phyloP scores from a whole-genome alignment of 2,888 invertebrate species.

The Pseudanteris insignis region DNA sequence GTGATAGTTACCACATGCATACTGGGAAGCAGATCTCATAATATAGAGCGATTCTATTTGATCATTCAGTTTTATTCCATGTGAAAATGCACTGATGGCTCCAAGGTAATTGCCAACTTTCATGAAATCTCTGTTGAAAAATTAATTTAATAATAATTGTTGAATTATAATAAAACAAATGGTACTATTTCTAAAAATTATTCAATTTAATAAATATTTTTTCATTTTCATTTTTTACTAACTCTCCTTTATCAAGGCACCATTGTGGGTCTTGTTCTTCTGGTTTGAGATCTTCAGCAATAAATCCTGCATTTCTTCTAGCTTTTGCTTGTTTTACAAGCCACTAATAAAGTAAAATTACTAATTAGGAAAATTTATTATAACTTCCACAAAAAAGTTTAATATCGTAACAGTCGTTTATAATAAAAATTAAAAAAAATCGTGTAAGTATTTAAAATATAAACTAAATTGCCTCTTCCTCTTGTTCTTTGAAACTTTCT shows the following conservation, averaged over 20 bases:
- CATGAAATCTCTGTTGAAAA: conserved; percentile 74
- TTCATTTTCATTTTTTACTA: conserved; percentile 57
- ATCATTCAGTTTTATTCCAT: conserved; percentile 79
- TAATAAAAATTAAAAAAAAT: neutral
- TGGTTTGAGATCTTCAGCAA: conserved; percentile 76
- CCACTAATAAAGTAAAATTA: too few relatives aligned
- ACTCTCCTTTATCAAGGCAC: conserved; percentile 83
- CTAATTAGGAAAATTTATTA: neutral
- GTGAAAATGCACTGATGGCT: conserved; percentile 83
- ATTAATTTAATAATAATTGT: too few relatives aligned
- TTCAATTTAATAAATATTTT: too few relatives aligned
- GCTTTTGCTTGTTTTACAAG: conserved; percentile 80
- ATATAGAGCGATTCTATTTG: conserved; percentile 79
- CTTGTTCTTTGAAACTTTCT: conserved; percentile 76
- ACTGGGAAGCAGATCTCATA: conserved; percentile 83
- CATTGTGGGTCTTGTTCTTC: conserved; percentile 86
- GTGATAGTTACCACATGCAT: conserved; percentile 78
- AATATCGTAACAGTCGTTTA: too few relatives aligned
- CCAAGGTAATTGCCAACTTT: conserved; percentile 78
- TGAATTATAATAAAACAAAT: too few relatives aligned
- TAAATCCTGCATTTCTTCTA: conserved; percentile 74
- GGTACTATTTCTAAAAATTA: too few relatives aligned
- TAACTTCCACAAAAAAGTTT: too few relatives aligned
- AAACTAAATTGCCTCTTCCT: conserved; percentile 71
- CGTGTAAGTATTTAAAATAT: neutral